Evolutionary conservation across 2,113 vertebrate species (phyloP).

Genomic region (Hymenochirus boettgeri): DNA sequence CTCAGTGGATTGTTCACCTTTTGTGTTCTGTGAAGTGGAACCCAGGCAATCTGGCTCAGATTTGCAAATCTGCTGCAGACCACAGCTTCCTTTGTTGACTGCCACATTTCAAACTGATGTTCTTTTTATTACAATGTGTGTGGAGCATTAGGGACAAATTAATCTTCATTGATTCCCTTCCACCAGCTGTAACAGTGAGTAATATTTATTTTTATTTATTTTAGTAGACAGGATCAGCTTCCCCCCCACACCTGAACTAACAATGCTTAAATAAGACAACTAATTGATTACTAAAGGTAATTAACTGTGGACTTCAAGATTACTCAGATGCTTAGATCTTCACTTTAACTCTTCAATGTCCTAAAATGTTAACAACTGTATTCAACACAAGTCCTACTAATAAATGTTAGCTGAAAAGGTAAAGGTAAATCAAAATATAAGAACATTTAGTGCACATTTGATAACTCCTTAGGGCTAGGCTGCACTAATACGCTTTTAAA

Average conservation of each 20-base stretch:
- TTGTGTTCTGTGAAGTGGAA: slow-evolving; percentile 11
- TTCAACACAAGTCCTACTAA: too few relatives aligned
- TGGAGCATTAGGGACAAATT: not conserved
- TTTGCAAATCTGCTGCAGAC: slow-evolving; percentile 1
- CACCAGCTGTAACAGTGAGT: not conserved
- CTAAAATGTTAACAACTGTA: too few relatives aligned
- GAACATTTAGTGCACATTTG: too few relatives aligned
- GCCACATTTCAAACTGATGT: slow-evolving; percentile 1
- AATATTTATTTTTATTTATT: slow-evolving; percentile 9
- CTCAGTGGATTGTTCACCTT: not conserved
- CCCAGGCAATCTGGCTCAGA: slow-evolving; percentile 6
- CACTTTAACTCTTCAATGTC: too few relatives aligned
- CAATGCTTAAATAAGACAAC: not conserved
- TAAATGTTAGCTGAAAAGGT: too few relatives aligned
- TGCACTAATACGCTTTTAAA: too few relatives aligned
- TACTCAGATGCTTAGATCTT: too few relatives aligned
- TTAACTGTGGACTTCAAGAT: not conserved
- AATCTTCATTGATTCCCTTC: not conserved
- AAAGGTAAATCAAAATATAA: too few relatives aligned
- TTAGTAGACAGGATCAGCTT: not conserved
- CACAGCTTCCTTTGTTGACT: slow-evolving; percentile 1
- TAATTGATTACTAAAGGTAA: not conserved
- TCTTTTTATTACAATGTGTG: slow-evolving; percentile 10
- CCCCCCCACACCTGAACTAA: not conserved
- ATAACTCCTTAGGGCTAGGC: too few relatives aligned